A percentile compares a stretch with the other conserved stretches of the same genome.
These are phyloP conservation scores for Vulpes lagopus DNA, from an alignment of 2,113 vertebrate species.

Conservation along the genomic window DNA sequence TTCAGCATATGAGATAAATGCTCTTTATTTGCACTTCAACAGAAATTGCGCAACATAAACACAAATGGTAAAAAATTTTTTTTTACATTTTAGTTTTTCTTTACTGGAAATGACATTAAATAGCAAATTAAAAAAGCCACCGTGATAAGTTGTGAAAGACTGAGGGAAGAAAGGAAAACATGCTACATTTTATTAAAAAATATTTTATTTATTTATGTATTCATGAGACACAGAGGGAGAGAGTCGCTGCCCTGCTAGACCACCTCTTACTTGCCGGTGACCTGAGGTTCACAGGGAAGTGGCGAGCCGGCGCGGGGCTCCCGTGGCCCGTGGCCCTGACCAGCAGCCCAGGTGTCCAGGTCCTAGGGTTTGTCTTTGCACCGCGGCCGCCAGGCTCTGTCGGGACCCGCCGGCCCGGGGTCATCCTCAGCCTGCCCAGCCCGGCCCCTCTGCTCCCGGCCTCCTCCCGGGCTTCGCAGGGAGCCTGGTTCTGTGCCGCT, in stretches of 20 bases:
- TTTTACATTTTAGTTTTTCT: neutral
- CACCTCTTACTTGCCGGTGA: too few species aligned
- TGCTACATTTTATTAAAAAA: neutral
- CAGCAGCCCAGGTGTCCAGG: too few species aligned
- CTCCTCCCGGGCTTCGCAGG: too few species aligned
- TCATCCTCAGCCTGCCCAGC: neutral
- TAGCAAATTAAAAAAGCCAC: neutral
- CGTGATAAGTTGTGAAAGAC: neutral
- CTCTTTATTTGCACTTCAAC: neutral
- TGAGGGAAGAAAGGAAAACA: neutral
- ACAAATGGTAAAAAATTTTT: neutral
- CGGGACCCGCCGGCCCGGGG: too few species aligned
- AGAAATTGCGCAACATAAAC: neutral
- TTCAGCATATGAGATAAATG: neutral
- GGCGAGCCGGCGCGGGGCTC: too few species aligned
- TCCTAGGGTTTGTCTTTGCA: accelerated
- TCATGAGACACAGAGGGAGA: too few species aligned
- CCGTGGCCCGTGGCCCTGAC: too few species aligned
- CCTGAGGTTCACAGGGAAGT: too few species aligned
- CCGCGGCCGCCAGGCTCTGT: too few species aligned
- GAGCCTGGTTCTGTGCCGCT: neutral
- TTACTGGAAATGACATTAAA: neutral
- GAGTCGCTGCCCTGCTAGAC: too few species aligned
- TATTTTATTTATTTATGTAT: too few species aligned
- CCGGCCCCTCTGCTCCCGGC: too few species aligned